These are phyloP conservation scores for Anolis carolinensis DNA, from an alignment of 2,113 vertebrate genomes.

Conservation along the genomic window DNA sequence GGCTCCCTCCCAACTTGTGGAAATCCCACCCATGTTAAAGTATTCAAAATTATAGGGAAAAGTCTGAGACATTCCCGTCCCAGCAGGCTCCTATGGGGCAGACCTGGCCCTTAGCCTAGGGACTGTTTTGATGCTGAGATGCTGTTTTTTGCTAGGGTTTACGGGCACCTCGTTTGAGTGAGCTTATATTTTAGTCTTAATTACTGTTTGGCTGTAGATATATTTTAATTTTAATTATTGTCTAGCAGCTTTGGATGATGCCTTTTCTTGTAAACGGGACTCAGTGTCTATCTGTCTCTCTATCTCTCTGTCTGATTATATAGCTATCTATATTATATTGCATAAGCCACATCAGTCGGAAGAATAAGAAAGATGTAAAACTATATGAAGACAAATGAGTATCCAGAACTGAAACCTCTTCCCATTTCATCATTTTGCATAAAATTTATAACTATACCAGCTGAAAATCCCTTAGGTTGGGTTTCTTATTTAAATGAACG, in stretches of 20 bases:
- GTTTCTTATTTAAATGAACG: neutral
- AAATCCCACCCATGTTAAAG: neutral
- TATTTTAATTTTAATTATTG: conserved; percentile 4
- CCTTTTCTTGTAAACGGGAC: neutral
- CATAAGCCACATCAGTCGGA: neutral
- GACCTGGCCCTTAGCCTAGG: neutral
- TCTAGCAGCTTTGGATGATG: neutral
- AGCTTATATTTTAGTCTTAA: conserved; percentile 6
- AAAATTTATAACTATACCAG: neutral
- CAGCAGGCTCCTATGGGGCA: neutral
- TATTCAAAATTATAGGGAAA: neutral
- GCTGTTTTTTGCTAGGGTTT: neutral
- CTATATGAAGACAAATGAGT: neutral
- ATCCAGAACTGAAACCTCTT: neutral
- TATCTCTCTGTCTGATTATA: too few relatives aligned
- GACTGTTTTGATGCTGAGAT: neutral
- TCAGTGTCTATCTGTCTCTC: neutral
- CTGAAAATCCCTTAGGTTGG: neutral
- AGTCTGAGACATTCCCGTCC: neutral
- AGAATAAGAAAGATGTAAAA: neutral
- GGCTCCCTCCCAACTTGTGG: neutral
- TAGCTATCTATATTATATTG: neutral
- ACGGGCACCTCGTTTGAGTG: neutral
- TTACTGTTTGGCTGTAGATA: neutral
- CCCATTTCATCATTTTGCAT: neutral